A percentile compares a stretch with the other conserved stretches of the same genome.
These are phyloP conservation scores for Nansenia antarctica DNA, from an alignment of 2,113 vertebrate species.

Conservation along the genomic window DNA sequence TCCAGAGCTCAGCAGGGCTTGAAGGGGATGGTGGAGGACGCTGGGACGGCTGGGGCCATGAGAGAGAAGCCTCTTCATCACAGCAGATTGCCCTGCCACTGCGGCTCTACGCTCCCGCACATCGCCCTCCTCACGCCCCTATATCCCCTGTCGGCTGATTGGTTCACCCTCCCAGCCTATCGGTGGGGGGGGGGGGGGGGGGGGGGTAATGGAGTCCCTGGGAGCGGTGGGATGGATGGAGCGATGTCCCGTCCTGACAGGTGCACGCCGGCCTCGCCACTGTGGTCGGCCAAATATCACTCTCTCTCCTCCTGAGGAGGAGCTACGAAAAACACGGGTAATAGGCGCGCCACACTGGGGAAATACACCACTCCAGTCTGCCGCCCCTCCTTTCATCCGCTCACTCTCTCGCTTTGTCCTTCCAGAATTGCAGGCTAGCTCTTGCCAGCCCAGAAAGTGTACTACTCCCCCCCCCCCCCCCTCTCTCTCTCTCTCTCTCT, in stretches of 20 bases:
- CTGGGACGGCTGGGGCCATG: conserved; percentile 35
- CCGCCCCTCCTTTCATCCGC: not conserved
- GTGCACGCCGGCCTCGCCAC: no score
- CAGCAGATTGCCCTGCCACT: conserved; percentile 75
- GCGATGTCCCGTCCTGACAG: conserved; percentile 46
- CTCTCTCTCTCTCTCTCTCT: no score
- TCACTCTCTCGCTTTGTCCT: not conserved
- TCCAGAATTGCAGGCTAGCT: no score
- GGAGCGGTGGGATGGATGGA: conserved; percentile 68
- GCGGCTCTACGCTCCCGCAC: conserved; percentile 47
- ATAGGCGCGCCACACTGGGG: not conserved
- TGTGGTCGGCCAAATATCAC: not conserved
- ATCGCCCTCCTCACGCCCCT: conserved; percentile 47
- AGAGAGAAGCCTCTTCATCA: conserved; percentile 71
- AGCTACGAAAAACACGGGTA: not conserved
- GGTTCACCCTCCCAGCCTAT: conserved; percentile 71
- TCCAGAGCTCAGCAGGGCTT: conserved; percentile 64
- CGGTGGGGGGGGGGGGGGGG: no score
- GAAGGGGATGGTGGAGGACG: conserved; percentile 69
- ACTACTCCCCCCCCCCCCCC: not conserved
- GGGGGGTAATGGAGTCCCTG: conserved; percentile 68
- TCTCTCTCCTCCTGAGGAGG: not conserved
- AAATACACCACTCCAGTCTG: not conserved
- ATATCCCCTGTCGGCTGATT: conserved; percentile 65
- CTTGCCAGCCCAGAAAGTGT: no score